A percentile compares a stretch with the other conserved stretches of the same genome.
Evolutionary conservation across 1,140 invertebrate species (phyloP).

Genomic region (Nebria ingens): DNA sequence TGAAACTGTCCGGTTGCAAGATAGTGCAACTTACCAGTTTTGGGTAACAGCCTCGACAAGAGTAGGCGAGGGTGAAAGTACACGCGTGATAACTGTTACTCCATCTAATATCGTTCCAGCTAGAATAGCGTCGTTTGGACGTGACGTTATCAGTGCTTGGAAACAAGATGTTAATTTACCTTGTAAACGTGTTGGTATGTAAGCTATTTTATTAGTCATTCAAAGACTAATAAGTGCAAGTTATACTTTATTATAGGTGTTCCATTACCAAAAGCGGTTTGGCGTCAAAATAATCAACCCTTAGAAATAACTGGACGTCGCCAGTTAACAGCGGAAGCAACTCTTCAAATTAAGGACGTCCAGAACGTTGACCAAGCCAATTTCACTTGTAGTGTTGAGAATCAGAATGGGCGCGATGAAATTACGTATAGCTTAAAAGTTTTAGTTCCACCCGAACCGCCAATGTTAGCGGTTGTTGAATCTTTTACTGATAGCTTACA

Average conservation of each 20-base stretch:
- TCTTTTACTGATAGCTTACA: slow-evolving; percentile 59
- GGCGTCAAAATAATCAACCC: slow-evolving; percentile 60
- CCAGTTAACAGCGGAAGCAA: slow-evolving; percentile 55
- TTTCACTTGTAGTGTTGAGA: slow-evolving; percentile 79
- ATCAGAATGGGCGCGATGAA: slow-evolving; percentile 72
- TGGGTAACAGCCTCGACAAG: slow-evolving; percentile 70
- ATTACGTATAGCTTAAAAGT: slow-evolving; percentile 64
- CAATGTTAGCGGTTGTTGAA: slow-evolving; percentile 54
- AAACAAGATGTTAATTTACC: slow-evolving; percentile 70
- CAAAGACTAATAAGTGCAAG: too few relatives aligned
- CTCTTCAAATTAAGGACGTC: slow-evolving; percentile 58
- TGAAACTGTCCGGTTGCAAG: slow-evolving; percentile 60
- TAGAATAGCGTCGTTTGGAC: slow-evolving; percentile 70
- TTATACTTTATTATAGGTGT: slow-evolving; percentile 26
- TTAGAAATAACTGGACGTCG: slow-evolving; percentile 58
- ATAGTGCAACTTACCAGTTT: slow-evolving; percentile 63
- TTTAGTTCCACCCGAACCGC: slow-evolving; percentile 56
- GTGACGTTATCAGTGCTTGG: slow-evolving; percentile 67
- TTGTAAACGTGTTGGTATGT: slow-evolving; percentile 63
- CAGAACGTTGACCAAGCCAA: slow-evolving; percentile 78
- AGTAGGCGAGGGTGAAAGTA: slow-evolving; percentile 69
- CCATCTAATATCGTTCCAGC: slow-evolving; percentile 72
- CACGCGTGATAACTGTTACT: slow-evolving; percentile 60
- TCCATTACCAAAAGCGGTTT: slow-evolving; percentile 58
- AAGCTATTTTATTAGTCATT: too few relatives aligned